Conservation (phyloP, 2,113 vertebrate species). For the Hydropotes inermis region DNA sequence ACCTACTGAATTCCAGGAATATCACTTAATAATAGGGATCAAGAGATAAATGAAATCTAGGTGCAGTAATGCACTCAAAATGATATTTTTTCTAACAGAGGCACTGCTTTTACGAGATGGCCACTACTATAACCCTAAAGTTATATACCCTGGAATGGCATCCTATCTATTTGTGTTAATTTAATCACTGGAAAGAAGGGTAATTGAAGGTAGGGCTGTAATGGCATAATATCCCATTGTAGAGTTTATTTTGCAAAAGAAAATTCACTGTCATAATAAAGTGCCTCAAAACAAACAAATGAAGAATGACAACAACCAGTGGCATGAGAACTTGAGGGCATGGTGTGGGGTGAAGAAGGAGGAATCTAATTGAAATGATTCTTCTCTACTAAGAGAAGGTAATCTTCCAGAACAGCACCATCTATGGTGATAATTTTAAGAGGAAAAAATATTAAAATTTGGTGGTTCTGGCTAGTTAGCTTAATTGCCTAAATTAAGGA, state of each 20-base stretch:
- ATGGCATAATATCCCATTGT: constrained; percentile 2
- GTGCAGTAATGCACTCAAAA: constrained; percentile 27
- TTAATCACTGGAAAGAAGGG: constrained; percentile 19
- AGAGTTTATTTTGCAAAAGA: constrained; percentile 38
- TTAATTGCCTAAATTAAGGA: neutral
- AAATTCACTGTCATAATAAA: constrained; percentile 10
- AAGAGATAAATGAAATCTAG: constrained; percentile 23
- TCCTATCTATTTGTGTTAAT: constrained; percentile 30
- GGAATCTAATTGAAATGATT: neutral
- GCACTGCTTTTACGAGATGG: constrained; percentile 3
- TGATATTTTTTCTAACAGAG: neutral
- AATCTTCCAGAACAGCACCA: neutral
- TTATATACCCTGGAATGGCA: neutral
- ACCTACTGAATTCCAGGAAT: constrained; percentile 30
- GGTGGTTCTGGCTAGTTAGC: neutral
- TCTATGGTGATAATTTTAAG: neutral
- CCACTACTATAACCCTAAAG: neutral
- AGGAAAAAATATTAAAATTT: neutral
- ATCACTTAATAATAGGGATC: neutral
- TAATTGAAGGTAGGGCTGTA: constrained; percentile 38
- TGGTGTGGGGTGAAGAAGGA: neutral
- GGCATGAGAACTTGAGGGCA: neutral
- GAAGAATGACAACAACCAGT: neutral
- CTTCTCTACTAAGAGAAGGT: neutral
- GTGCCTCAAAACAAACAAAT: neutral